phyloP scores from a whole-genome alignment of 2,113 vertebrate genomes.

The Pagrus major region DNA sequence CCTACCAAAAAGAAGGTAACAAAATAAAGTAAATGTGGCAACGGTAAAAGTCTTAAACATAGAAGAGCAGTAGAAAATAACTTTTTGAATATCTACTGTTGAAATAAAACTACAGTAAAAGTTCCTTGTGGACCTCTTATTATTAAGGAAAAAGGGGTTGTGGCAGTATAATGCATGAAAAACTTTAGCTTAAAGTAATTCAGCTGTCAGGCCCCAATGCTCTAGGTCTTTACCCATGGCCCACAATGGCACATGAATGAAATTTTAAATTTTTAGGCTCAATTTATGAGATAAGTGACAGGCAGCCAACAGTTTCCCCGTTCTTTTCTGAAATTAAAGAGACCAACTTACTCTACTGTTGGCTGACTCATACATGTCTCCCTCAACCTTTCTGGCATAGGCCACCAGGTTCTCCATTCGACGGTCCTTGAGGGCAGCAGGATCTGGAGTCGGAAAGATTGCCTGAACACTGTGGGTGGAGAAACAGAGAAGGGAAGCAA shows the following conservation, averaged over 20 bases:
- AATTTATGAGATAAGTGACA: neutral
- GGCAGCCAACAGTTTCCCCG: neutral
- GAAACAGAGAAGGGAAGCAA: neutral
- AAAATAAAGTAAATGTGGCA: neutral
- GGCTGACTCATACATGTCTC: slow-evolving; percentile 98
- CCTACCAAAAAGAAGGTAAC: slow-evolving; percentile 78
- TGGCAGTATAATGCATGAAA: neutral
- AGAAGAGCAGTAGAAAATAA: neutral
- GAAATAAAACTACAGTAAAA: neutral
- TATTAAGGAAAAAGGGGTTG: neutral
- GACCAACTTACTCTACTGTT: slow-evolving; percentile 90
- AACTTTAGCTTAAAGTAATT: slow-evolving; percentile 8
- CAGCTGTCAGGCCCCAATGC: neutral
- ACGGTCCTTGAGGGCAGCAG: slow-evolving; percentile 95
- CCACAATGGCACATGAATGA: neutral
- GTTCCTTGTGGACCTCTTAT: neutral
- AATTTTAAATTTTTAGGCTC: neutral
- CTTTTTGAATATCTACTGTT: no score
- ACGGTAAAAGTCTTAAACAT: neutral
- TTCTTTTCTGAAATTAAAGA: slow-evolving; percentile 1
- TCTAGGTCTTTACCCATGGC: neutral
- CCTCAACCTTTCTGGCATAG: slow-evolving; percentile 97
- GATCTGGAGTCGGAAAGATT: slow-evolving; percentile 98
- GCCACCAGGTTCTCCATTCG: slow-evolving; percentile 99
- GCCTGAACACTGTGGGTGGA: slow-evolving; percentile 91